These are phyloP conservation scores for Oncorhynchus clarkii DNA, from an alignment of 2,113 vertebrate genomes.

Conservation along the genomic window DNA sequence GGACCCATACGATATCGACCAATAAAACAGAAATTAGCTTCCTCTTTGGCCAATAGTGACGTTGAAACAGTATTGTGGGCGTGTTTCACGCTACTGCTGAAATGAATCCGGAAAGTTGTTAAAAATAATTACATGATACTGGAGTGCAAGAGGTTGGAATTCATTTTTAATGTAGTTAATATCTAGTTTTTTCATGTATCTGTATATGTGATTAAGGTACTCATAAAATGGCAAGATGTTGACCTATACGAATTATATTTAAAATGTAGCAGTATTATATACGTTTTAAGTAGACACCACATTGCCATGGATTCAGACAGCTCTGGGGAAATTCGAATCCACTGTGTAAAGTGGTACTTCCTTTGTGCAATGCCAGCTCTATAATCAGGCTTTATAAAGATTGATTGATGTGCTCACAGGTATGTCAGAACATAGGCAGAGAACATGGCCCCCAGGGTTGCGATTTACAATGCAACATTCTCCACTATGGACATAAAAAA, in stretches of 20 bases:
- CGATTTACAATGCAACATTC: background rate
- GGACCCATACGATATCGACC: slow-evolving; percentile 39
- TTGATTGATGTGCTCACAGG: slow-evolving; percentile 26
- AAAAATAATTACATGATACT: background rate
- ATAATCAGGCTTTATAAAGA: slow-evolving; percentile 8
- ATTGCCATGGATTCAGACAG: background rate
- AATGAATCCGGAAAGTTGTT: background rate
- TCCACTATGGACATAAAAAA: too few relatives aligned
- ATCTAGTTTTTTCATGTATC: too few relatives aligned
- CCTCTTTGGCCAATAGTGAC: slow-evolving; percentile 21
- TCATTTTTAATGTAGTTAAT: too few relatives aligned
- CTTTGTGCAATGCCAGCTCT: background rate
- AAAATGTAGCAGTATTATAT: too few relatives aligned
- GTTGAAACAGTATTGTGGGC: background rate
- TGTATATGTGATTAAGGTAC: too few relatives aligned
- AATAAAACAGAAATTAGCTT: slow-evolving; percentile 28
- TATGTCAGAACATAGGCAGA: slow-evolving; percentile 33
- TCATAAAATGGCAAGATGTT: too few relatives aligned
- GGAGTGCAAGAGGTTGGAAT: background rate
- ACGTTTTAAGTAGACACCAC: background rate
- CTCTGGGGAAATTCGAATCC: background rate
- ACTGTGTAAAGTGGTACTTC: background rate
- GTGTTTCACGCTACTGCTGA: background rate
- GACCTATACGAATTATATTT: too few relatives aligned
- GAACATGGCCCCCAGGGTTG: slow-evolving; percentile 21